Base-by-base conservation (phyloP, 2,888 invertebrate species). In the Siphlonurus alternatus region DNA sequence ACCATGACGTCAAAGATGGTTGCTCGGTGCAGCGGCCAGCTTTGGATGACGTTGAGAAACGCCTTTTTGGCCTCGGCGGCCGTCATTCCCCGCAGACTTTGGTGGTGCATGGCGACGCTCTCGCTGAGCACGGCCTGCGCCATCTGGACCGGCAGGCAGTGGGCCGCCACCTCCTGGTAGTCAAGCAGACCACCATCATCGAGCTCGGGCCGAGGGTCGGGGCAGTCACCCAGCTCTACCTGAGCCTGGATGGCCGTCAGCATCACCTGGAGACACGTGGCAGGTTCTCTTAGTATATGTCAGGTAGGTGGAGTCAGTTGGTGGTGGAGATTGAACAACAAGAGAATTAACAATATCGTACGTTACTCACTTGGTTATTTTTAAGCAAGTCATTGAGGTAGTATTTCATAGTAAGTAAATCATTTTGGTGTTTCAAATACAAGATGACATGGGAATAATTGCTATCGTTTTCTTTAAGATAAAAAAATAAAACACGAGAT, bases 1-100 rank as follows among this genome's bases (percentile, higher is more conserved):
- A 90, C 90, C 86, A 92, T 91, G 56, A 96, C 95, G 75, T 95
- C 94, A 74, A 93, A 96, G 72, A 96, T 89, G 61, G 93, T 93
- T 19, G 95, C 93, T 69, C 89, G 84, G 68, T 94, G 92, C 64
- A 96, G 80, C 25, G 93, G 93, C 95, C 95, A 96, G 68, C 90
- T 90, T 74, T 90, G 88, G 67, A 96, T 91, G 23, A 96, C 81
- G 73, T 94, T 93, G 63, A 96, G 82, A 74, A 96, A 94, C 7
- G 93, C 87, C 74, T 93, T 89, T 77, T 95, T 93, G 23, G 95
- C 91, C 73, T 92, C 89, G 7, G 87, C 83, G 0, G 91, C 83
- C 56, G 88, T 84, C 81, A 94, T 93, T 66, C 93, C 93, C 63
- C 88, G 81, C 69, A 95, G 79, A 53, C 91, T 89, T 74, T 94